Conservation (phyloP, 2,888 invertebrate genomes). For the Dicyrtomina minuta region DNA sequence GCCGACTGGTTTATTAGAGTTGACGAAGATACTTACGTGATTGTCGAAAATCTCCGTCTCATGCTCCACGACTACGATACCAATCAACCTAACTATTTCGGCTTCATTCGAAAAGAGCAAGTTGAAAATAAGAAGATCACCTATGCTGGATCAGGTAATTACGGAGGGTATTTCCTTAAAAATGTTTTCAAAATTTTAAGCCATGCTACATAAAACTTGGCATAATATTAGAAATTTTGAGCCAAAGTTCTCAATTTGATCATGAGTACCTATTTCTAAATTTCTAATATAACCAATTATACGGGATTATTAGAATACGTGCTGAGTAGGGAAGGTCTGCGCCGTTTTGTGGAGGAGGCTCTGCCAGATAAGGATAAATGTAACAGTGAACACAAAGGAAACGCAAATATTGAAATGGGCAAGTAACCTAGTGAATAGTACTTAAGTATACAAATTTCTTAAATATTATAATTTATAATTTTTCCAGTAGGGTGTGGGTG, state of each 20-base stretch:
- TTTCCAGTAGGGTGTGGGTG: too few relatives aligned
- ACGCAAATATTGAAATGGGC: constrained; percentile 94
- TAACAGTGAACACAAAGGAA: constrained; percentile 69
- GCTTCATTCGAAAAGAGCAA: too few relatives aligned
- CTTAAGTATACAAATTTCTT: too few relatives aligned
- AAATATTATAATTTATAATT: too few relatives aligned
- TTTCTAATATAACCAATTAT: constrained; percentile 7
- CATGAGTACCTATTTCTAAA: background rate
- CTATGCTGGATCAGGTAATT: constrained; percentile 69
- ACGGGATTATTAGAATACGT: constrained; percentile 95
- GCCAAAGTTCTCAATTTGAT: too few relatives aligned
- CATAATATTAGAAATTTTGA: too few relatives aligned
- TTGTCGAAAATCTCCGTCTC: constrained; percentile 93
- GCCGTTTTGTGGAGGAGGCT: constrained; percentile 73
- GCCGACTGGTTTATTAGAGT: constrained; percentile 98
- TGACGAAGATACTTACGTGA: constrained; percentile 76
- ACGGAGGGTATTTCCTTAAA: too few relatives aligned
- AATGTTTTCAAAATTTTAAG: too few relatives aligned
- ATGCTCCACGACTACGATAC: constrained; percentile 77
- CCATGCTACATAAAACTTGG: constrained; percentile 76
- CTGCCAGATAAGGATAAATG: constrained; percentile 56
- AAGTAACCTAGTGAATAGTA: too few relatives aligned
- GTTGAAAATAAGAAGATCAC: too few relatives aligned
- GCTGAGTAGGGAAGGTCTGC: constrained; percentile 77
- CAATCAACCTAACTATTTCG: constrained; percentile 79